These are phyloP conservation scores for Tetranychus urticae DNA, from an alignment of 1,140 invertebrate species.

Conservation along the genomic window DNA sequence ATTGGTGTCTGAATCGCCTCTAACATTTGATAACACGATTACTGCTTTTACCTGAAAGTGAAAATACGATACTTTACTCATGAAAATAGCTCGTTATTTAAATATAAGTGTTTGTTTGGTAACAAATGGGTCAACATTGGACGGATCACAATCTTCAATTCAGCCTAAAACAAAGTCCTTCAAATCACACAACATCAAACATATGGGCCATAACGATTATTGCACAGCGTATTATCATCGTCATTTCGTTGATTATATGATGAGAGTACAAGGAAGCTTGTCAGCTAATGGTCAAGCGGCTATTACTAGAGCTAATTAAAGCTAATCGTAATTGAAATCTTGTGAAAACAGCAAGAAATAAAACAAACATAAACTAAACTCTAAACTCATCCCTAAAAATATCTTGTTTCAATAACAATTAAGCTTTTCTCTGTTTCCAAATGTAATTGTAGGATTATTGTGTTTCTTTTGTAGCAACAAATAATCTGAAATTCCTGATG, in stretches of 20 bases:
- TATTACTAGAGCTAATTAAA: conserved; percentile 35
- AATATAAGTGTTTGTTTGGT: background rate
- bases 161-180: no score
- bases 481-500: no score
- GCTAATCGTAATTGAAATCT: conserved; percentile 19
- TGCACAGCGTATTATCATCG: background rate
- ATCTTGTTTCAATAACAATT: no score
- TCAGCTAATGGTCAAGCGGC: conserved; percentile 43
- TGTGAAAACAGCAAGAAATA: no score
- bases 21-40: conserved; percentile 49
- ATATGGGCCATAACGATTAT: background rate
- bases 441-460: no score
- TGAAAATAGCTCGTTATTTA: conserved; percentile 48
- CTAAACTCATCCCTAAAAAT: no score
- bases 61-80: conserved; percentile 69
- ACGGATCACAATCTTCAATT: no score
- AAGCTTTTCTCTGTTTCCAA: no score
- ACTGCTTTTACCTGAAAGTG: conserved; percentile 80
- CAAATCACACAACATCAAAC: background rate
- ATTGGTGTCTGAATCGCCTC: conserved; percentile 53
- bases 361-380: no score
- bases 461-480: no score
- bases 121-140: background rate
- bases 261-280: conserved; percentile 34
- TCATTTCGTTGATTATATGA: background rate